phyloP scores from a whole-genome alignment of 1,140 invertebrate species.

The Macrostomum lignano region DNA sequence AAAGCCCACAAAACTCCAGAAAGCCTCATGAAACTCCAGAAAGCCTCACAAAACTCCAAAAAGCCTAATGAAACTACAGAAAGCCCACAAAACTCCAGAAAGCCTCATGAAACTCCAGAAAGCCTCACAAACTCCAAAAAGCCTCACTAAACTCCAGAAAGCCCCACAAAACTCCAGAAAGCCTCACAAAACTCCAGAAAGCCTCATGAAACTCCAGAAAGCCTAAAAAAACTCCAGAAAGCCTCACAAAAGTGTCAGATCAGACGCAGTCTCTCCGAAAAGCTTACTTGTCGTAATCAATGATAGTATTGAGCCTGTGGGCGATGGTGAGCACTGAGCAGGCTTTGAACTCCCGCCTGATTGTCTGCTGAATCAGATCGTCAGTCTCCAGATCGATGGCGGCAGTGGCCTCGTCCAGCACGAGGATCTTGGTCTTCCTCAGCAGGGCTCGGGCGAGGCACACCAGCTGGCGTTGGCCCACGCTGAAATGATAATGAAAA shows the following conservation, averaged over 20 bases:
- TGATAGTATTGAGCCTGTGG: conserved; percentile 16
- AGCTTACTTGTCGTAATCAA: conserved; percentile 8
- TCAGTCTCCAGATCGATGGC: conserved; percentile 39
- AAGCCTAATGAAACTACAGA: too few species aligned
- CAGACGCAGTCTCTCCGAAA: not conserved
- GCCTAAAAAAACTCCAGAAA: not conserved
- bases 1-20: too few species aligned
- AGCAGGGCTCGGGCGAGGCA: conserved; percentile 27
- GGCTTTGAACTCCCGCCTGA: conserved; percentile 23
- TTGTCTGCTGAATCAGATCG: conserved; percentile 25
- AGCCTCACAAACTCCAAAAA: too few species aligned
- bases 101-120: too few species aligned
- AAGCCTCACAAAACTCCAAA: too few species aligned
- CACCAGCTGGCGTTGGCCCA: conserved; percentile 27
- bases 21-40: too few species aligned
- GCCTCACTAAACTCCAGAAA: too few species aligned
- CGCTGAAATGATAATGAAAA: conserved; percentile 12
- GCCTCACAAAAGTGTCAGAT: not conserved
- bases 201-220: not conserved
- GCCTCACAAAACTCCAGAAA: too few species aligned
- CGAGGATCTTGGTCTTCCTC: conserved; percentile 26
- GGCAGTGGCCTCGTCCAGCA: conserved; percentile 63
- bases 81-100: too few species aligned
- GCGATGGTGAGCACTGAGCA: conserved; percentile 31
- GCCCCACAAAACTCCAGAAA: too few species aligned